Evolutionary conservation across 2,888 invertebrate genomes (phyloP).

Genomic region (Morpho achilles): DNA sequence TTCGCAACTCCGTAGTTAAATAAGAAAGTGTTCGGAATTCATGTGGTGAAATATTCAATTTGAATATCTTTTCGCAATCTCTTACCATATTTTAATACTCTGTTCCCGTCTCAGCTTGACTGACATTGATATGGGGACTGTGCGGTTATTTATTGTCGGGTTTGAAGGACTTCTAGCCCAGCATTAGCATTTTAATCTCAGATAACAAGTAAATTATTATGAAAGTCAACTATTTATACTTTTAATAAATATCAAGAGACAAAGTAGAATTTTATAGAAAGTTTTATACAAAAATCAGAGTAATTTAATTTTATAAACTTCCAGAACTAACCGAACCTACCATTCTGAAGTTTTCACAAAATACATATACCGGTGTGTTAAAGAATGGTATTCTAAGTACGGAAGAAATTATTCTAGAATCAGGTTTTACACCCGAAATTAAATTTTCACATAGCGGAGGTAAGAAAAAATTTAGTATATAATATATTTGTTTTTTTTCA

Average conservation of each 20-base stretch:
- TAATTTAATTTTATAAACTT: constrained; percentile 24
- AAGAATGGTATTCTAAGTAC: constrained; percentile 35
- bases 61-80: too few species aligned
- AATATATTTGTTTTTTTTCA: background rate
- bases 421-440: constrained; percentile 41
- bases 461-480: constrained; percentile 25
- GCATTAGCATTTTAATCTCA: constrained; percentile 9
- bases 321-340: constrained; percentile 48
- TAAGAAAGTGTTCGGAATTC: too few species aligned
- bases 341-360: constrained; percentile 46
- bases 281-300: background rate
- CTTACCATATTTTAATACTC: background rate
- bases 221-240: too few species aligned
- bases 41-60: too few species aligned
- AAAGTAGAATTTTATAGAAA: background rate
- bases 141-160: constrained; percentile 2
- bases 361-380: constrained; percentile 44
- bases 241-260: too few species aligned
- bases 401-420: constrained; percentile 41
- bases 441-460: constrained; percentile 46
- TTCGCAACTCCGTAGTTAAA: too few species aligned
- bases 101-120: constrained; percentile 7
- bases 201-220: too few species aligned
- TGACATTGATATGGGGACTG: constrained; percentile 11
- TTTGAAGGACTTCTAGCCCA: constrained; percentile 10